These are phyloP conservation scores for Melanaphis sacchari DNA, from an alignment of 1,140 invertebrate genomes.

Conservation along the genomic window DNA sequence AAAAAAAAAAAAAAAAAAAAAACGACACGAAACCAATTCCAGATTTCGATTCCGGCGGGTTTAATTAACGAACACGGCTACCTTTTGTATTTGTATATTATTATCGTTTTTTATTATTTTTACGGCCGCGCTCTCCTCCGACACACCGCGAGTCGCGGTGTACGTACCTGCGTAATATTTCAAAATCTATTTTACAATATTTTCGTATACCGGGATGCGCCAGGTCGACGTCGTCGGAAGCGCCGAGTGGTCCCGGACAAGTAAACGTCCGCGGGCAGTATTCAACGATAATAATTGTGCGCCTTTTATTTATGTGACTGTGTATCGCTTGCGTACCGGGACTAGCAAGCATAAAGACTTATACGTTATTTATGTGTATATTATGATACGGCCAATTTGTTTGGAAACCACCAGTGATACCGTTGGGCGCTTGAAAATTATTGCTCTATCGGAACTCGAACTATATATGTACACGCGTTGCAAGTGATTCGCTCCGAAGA, in stretches of 20 bases:
- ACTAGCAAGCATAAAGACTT: neutral
- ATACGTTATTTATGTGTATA: neutral
- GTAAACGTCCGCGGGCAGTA: neutral
- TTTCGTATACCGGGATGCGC: no score
- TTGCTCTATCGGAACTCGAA: neutral
- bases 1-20: slow-evolving; percentile 4
- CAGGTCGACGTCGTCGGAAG: neutral
- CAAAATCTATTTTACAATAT: neutral
- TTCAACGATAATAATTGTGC: neutral
- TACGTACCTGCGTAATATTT: neutral
- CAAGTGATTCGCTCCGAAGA: neutral
- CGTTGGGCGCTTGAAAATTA: neutral
- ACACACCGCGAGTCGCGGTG: neutral
- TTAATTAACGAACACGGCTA: slow-evolving; percentile 41
- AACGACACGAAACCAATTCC: slow-evolving; percentile 43
- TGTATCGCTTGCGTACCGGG: neutral
- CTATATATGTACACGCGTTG: neutral
- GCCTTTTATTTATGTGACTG: neutral
- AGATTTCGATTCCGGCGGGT: slow-evolving; percentile 38
- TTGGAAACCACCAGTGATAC: neutral
- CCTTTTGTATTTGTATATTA: neutral
- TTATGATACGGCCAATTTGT: neutral
- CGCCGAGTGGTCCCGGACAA: neutral
- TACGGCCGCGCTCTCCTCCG: neutral
- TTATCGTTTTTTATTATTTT: neutral